Percentiles rank a stretch among this genome's conserved stretches.
Evolutionary conservation across 2,888 invertebrate species (phyloP).

Genomic region (Girardia tigrina): DNA sequence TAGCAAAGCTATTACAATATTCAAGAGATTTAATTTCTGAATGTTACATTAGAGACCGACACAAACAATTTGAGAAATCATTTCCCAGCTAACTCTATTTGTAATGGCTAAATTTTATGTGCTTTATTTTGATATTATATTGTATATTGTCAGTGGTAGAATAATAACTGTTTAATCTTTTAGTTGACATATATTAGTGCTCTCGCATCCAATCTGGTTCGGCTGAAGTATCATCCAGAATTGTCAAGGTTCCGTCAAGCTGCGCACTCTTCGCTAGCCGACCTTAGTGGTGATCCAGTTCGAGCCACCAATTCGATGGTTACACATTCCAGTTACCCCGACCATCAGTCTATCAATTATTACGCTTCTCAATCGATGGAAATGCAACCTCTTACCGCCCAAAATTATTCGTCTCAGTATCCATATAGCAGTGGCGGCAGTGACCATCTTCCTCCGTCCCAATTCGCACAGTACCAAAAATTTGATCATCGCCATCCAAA

Average conservation of each 20-base stretch:
- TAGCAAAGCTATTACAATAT: no score
- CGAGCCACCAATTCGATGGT: neutral
- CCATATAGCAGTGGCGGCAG: neutral
- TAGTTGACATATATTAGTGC: constrained; percentile 33
- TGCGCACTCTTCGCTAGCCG: neutral
- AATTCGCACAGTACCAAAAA: neutral
- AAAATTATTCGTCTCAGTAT: constrained; percentile 23
- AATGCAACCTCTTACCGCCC: neutral
- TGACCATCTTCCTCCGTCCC: neutral
- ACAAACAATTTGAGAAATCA: no score
- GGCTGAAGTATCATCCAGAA: constrained; percentile 33
- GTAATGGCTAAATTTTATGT: no score
- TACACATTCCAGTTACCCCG: constrained; percentile 9
- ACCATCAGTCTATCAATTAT: neutral
- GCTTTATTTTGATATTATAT: no score
- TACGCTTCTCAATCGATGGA: neutral
- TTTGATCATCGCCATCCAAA: constrained; percentile 18
- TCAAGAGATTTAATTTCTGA: no score
- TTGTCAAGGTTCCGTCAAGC: constrained; percentile 31
- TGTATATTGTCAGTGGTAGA: neutral
- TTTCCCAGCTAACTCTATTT: no score
- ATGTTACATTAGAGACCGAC: no score
- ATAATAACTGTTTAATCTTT: neutral
- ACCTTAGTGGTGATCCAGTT: constrained; percentile 3
- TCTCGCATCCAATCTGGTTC: constrained; percentile 29